Base-by-base conservation (phyloP, 2,888 invertebrate species). In the Drosophila imparisetae region DNA sequence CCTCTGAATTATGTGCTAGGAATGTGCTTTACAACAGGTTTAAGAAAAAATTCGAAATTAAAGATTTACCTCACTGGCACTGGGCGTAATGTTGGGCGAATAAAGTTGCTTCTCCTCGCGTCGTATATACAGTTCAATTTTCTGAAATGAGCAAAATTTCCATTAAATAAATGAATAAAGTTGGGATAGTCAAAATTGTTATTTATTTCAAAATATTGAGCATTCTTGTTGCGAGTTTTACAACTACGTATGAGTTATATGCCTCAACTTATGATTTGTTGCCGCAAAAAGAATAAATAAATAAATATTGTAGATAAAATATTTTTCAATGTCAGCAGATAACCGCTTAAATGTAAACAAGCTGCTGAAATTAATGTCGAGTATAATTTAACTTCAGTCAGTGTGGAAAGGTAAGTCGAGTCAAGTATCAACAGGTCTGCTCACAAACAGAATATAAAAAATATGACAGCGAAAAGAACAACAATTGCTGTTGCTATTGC, bases 51-150 rank as follows among this genome's bases (percentile, higher is more conserved):
- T 42, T 32, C 21, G n/a, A 34, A 54, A 50, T 58, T 42, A 40
- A 36, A 34, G 2, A 84, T 92, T 92, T 75, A 92, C 92, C 80
- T 90, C 88, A 73, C 83, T 91, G 55, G 78, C 69, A 55, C 72
- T 90, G 42, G 86, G 86, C n/a, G 86, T 87, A 10, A 83, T 64
- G 61, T 91, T 87, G 55, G 92, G 90, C 10, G 92, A 85, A 60
- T 84, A 86, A 29, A 92, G 78, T 32, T 92, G 83, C 13, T 86
- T 86, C 66, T 93, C 92, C 69, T 92, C 93, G 0, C 90, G 86
- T 21, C 90, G 83, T 64, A 92, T 86, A 38, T 92, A 92, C 32
- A 89, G 86, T 6, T 91, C 92, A 69, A 91, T 90, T 91, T 92
- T 89, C 92, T 93, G 66, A 0, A 89, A 89, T 21, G n/a, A 64